Percentiles rank a stretch among this genome's conserved stretches.
Evolutionary conservation across 2,797 vertebrate species (phyloP).

Genomic region (Pipistrellus kuhlii): DNA sequence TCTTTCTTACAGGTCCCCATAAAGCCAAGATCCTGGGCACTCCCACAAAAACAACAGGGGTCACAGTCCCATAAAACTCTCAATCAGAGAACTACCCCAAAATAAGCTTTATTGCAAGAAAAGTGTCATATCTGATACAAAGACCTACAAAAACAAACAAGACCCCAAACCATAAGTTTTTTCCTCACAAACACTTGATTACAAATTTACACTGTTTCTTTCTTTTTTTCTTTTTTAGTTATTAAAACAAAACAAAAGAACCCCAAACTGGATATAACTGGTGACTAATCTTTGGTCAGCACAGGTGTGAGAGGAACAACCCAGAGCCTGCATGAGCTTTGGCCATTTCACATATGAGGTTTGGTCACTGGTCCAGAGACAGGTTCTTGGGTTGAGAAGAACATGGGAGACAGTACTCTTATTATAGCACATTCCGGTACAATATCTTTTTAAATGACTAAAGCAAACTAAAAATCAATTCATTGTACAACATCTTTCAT

Average conservation of each 20-base stretch:
- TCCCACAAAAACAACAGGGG: not conserved
- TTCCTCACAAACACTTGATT: conserved; percentile 85
- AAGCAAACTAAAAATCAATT: conserved; percentile 87
- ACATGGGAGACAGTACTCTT: conserved; percentile 74
- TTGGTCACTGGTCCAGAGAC: conserved; percentile 78
- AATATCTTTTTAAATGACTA: conserved; percentile 82
- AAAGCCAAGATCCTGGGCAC: not conserved
- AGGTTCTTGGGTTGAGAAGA: conserved; percentile 82
- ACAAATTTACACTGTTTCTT: conserved; percentile 84
- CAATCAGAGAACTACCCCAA: conserved; percentile 84
- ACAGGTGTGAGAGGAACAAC: conserved; percentile 72
- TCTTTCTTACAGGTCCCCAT: not conserved
- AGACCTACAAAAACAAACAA: conserved; percentile 83
- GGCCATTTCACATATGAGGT: conserved; percentile 81
- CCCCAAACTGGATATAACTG: conserved; percentile 78
- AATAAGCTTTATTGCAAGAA: conserved; percentile 91
- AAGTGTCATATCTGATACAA: conserved; percentile 86
- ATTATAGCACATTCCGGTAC: conserved; percentile 83
- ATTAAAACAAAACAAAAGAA: conserved; percentile 74
- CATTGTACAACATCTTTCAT: conserved; percentile 87
- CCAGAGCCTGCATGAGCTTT: conserved; percentile 75
- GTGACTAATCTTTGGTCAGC: conserved; percentile 86
- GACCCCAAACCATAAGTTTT: conserved; percentile 77
- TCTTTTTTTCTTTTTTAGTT: conserved; percentile 58
- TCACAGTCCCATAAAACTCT: conserved; percentile 35